These are phyloP conservation scores for Indicator indicator DNA, from an alignment of 2,113 vertebrate genomes.

Conservation along the genomic window DNA sequence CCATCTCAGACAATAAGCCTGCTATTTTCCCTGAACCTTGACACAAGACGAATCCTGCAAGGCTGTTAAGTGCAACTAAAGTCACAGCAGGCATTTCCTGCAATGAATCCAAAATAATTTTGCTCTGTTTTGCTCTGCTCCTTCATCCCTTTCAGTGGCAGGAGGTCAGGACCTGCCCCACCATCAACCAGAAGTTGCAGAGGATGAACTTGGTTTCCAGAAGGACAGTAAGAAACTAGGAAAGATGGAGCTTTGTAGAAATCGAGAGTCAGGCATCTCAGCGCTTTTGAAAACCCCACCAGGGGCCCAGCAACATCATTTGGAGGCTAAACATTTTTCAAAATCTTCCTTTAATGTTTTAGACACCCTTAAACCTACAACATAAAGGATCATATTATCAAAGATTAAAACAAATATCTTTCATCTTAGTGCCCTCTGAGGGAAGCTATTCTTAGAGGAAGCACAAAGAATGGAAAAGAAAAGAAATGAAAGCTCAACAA, in stretches of 20 bases:
- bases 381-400: constrained; percentile 8
- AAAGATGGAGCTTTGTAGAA: background rate
- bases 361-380: background rate
- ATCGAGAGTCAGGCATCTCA: background rate
- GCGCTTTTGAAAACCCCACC: background rate
- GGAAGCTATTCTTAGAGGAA: constrained; percentile 26
- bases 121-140: background rate
- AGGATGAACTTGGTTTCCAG: background rate
- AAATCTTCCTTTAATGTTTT: constrained; percentile 4
- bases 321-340: background rate
- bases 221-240: background rate
- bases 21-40: background rate
- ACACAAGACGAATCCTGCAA: background rate
- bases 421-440: background rate
- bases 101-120: background rate
- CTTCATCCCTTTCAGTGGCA: background rate
- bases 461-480: constrained; percentile 14
- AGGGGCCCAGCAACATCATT: background rate
- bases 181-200: background rate
- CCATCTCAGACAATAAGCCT: background rate
- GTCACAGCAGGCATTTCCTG: background rate
- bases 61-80: background rate
- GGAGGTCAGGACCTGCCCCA: background rate
- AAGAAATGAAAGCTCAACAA: background rate
- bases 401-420: constrained; percentile 48